Conservation (phyloP, 2,888 invertebrate species). For the Amiota mariae region DNA sequence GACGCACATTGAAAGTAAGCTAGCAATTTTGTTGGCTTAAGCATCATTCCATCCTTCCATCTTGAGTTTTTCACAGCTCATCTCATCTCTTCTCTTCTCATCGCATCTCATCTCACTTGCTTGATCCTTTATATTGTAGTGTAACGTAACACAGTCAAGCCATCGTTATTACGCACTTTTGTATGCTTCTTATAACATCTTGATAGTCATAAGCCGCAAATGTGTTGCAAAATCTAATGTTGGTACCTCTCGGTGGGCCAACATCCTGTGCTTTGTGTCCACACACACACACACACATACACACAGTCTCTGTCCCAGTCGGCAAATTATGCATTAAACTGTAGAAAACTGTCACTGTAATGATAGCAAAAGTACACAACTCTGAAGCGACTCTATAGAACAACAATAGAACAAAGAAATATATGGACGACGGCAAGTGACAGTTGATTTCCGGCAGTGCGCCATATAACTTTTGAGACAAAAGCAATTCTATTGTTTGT, state of each 20-base stretch:
- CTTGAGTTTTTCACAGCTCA: too few relatives aligned
- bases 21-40: conserved; percentile 22
- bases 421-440: not conserved
- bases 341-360: conserved; percentile 62
- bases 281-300: too few relatives aligned
- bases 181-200: conserved; percentile 2
- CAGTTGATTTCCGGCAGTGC: conserved; percentile 19
- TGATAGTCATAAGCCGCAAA: conserved; percentile 49
- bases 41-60: not conserved
- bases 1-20: conserved; percentile 30
- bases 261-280: too few relatives aligned
- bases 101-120: not conserved
- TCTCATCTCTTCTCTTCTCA: not conserved
- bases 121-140: conserved; percentile 20
- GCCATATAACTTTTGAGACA: not conserved
- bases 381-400: conserved; percentile 31
- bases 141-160: not conserved
- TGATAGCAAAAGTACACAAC: conserved; percentile 37
- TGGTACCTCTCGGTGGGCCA: conserved; percentile 36
- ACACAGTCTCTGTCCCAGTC: conserved; percentile 48
- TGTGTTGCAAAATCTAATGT: conserved; percentile 52
- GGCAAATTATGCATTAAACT: conserved; percentile 67
- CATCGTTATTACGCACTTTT: conserved; percentile 6
- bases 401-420: not conserved
- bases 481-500: not conserved